Conservation (phyloP, 2,888 invertebrate species). For the Ochropleura plecta region DNA sequence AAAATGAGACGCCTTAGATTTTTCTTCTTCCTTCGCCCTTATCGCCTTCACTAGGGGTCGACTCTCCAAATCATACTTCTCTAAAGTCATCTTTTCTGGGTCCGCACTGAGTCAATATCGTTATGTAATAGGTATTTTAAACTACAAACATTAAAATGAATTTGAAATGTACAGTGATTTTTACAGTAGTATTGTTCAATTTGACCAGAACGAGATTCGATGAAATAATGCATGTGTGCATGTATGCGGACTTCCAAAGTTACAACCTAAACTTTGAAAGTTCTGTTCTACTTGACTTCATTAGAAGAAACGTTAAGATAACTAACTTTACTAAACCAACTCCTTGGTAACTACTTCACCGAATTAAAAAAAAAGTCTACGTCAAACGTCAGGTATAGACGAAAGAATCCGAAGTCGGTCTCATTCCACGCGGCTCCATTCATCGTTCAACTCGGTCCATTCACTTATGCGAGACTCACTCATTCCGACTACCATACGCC, state of each 20-base stretch:
- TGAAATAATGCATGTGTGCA: no score
- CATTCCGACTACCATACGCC: slow-evolving; percentile 57
- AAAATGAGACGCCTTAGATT: background rate
- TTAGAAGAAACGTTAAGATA: slow-evolving; percentile 27
- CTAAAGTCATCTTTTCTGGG: no score
- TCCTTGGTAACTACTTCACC: background rate
- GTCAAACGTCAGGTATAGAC: slow-evolving; percentile 57
- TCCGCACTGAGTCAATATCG: no score
- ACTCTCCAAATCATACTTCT: no score
- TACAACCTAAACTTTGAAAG: slow-evolving; percentile 13
- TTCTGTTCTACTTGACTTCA: slow-evolving; percentile 15
- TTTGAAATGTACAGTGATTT: background rate
- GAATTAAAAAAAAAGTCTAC: slow-evolving; percentile 31
- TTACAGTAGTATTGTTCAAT: slow-evolving; percentile 7
- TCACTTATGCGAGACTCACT: slow-evolving; percentile 61
- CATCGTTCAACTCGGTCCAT: slow-evolving; percentile 59
- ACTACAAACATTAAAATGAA: background rate
- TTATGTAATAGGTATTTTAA: no score
- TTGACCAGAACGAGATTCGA: background rate
- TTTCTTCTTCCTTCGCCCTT: background rate
- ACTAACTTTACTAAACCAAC: slow-evolving; percentile 20
- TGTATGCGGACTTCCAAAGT: slow-evolving; percentile 3
- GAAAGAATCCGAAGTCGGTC: slow-evolving; percentile 54
- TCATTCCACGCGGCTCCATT: slow-evolving; percentile 60
- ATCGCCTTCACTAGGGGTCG: no score